A percentile compares a stretch with the other conserved stretches of the same genome.
Evolutionary conservation across 2,113 vertebrate genomes (phyloP).

Genomic region (Daphoenositta chrysoptera): DNA sequence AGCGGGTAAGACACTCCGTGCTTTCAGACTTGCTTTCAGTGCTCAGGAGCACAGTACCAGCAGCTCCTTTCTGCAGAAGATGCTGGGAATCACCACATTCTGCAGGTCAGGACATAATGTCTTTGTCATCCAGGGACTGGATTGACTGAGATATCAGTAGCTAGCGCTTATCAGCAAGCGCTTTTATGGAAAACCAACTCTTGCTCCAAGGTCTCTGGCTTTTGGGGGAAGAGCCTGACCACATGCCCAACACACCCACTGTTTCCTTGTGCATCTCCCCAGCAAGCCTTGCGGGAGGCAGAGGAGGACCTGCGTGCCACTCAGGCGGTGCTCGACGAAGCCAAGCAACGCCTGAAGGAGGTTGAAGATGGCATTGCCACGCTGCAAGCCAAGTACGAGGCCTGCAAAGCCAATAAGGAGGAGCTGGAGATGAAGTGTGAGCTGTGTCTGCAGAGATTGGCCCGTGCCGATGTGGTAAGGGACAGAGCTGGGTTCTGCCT

Average conservation of each 20-base stretch:
- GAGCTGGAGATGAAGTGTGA: constrained; percentile 86
- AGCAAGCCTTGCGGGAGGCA: constrained; percentile 83
- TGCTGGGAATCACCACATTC: not conserved
- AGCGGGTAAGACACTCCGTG: constrained; percentile 75
- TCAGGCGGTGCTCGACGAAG: constrained; percentile 79
- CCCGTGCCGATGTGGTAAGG: constrained; percentile 80
- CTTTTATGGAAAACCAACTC: not conserved
- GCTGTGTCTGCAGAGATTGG: constrained; percentile 80
- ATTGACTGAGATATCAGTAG: not conserved
- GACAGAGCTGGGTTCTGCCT: not conserved
- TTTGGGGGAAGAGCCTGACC: not conserved
- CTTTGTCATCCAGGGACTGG: not conserved
- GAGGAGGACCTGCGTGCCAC: constrained; percentile 83
- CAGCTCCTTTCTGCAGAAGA: not conserved
- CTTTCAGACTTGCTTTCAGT: not conserved
- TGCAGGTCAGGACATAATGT: fast-evolving
- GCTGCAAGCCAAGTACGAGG: constrained; percentile 82
- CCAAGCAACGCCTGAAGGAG: constrained; percentile 73
- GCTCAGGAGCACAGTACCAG: not conserved
- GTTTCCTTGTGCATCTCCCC: not conserved
- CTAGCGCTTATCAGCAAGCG: not conserved
- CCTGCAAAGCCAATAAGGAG: constrained; percentile 83
- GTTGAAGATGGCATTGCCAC: constrained; percentile 79
- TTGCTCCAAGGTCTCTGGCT: not conserved
- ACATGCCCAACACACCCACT: not conserved